Evolutionary conservation across 2,113 vertebrate genomes (phyloP).

Genomic region (Plestiodon gilberti): DNA sequence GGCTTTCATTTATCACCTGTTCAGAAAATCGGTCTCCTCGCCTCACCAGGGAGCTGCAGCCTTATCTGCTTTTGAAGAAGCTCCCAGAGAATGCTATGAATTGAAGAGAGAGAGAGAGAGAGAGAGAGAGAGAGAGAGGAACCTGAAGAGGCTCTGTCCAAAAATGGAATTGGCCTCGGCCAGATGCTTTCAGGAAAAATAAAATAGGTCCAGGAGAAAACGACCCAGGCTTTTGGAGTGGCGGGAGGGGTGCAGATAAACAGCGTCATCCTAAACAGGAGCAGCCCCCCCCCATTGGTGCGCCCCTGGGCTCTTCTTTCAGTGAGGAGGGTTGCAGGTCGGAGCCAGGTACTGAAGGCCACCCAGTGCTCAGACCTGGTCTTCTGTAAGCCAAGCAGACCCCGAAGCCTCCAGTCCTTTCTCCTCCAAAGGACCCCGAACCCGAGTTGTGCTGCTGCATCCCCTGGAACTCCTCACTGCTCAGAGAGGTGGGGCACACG

Average conservation of each 20-base stretch:
- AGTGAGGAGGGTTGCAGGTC: no score
- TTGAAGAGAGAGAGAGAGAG: background rate
- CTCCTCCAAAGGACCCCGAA: no score
- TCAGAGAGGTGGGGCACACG: background rate
- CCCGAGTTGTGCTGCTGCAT: no score
- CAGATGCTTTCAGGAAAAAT: no score
- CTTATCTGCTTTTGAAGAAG: background rate
- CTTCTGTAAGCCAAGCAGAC: no score
- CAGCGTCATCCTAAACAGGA: background rate
- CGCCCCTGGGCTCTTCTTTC: no score
- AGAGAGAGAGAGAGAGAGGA: background rate
- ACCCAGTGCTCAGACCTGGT: no score
- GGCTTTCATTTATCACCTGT: background rate
- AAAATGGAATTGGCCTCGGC: background rate
- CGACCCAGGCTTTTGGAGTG: no score
- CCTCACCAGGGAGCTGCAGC: background rate
- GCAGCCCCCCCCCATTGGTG: no score
- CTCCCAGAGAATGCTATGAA: background rate
- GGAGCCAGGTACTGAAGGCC: no score
- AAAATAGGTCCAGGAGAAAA: no score
- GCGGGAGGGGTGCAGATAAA: background rate
- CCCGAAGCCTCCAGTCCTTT: no score
- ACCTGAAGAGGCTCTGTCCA: background rate
- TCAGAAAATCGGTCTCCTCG: background rate
- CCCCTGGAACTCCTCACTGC: background rate